phyloP scores from a whole-genome alignment of 1,140 invertebrate genomes.

The Drosophila grimshawi region DNA sequence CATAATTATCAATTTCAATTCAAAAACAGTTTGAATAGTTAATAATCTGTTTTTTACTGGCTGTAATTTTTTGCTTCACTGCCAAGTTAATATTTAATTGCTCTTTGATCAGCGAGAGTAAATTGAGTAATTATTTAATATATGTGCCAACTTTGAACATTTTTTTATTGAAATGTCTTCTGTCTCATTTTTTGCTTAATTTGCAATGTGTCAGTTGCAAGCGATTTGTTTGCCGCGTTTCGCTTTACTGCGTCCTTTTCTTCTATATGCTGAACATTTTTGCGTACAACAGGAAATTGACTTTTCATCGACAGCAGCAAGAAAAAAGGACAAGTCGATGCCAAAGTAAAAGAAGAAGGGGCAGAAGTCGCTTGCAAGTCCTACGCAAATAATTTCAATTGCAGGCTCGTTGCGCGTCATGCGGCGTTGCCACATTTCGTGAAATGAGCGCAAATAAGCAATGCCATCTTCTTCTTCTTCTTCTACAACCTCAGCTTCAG shows the following conservation, averaged over 20 bases:
- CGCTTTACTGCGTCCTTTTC: not conserved
- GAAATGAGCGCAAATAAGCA: constrained; percentile 39
- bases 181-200: constrained; percentile 34
- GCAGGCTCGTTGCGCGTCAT: constrained; percentile 54
- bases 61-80: no score
- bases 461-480: constrained; percentile 27
- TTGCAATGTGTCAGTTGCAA: constrained; percentile 78
- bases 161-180: no score
- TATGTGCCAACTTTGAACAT: not conserved
- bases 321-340: not conserved
- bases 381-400: constrained; percentile 77
- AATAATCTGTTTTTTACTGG: no score
- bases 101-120: no score
- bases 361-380: constrained; percentile 22
- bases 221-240: constrained; percentile 13
- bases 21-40: no score
- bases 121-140: not conserved
- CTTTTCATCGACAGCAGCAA: constrained; percentile 69
- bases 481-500: not conserved
- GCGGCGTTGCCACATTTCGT: constrained; percentile 70
- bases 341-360: not conserved
- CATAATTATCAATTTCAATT: no score
- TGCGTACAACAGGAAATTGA: constrained; percentile 77
- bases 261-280: constrained; percentile 62
- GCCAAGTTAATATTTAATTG: no score